A percentile compares a stretch with the other conserved stretches of the same genome.
These are phyloP conservation scores for Herpailurus yagouaroundi DNA, from an alignment of 2,113 vertebrate genomes.

Conservation along the genomic window DNA sequence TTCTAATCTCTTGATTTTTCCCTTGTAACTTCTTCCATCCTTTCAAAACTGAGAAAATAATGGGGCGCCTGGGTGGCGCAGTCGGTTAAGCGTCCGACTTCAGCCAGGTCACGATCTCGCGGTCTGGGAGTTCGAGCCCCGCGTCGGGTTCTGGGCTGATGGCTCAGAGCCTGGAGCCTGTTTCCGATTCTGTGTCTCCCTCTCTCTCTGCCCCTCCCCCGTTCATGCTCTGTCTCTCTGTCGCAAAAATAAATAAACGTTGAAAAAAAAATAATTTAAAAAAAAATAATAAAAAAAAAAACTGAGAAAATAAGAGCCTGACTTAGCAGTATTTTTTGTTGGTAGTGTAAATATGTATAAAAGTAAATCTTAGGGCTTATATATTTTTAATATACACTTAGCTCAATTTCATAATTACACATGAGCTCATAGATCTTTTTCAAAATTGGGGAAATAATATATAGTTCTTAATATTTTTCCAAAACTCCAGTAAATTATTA, in stretches of 20 bases:
- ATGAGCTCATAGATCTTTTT: not conserved
- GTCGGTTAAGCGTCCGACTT: too few species aligned
- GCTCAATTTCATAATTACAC: not conserved
- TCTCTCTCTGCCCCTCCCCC: too few species aligned
- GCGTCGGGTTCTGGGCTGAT: too few species aligned
- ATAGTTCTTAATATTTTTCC: not conserved
- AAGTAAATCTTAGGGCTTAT: not conserved
- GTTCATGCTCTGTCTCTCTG: too few species aligned
- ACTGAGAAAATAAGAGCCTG: not conserved
- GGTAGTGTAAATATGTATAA: not conserved
- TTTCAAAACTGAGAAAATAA: not conserved
- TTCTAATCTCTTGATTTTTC: not conserved
- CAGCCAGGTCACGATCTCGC: too few species aligned
- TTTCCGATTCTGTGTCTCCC: too few species aligned
- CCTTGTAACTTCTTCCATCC: not conserved
- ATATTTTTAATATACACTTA: not conserved
- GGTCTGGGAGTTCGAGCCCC: too few species aligned
- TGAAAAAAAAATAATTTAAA: too few species aligned
- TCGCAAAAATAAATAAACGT: too few species aligned
- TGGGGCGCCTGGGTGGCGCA: too few species aligned
- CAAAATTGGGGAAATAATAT: not conserved
- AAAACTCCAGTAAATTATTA: not conserved
- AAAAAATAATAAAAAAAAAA: too few species aligned
- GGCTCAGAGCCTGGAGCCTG: too few species aligned
- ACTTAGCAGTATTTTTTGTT: not conserved